phyloP scores from a whole-genome alignment of 2,888 invertebrate species.

The Cloeon dipterum region DNA sequence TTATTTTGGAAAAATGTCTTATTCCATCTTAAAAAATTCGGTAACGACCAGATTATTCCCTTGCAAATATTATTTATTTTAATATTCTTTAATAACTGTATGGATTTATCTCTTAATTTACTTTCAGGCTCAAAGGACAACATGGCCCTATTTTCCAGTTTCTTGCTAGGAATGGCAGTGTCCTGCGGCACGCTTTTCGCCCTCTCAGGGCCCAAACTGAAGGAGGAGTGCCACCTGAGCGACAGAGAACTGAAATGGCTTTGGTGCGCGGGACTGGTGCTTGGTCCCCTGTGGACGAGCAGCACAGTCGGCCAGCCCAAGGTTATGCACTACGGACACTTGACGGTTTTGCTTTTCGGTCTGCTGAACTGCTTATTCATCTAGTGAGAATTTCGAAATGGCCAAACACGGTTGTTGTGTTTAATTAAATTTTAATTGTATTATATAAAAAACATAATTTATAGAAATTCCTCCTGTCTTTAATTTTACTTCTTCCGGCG shows the following conservation, averaged over 20 bases:
- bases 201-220: not conserved
- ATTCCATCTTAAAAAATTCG: too few relatives aligned
- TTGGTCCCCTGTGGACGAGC: not conserved
- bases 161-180: not conserved
- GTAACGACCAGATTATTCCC: too few relatives aligned
- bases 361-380: too few relatives aligned
- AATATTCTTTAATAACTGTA: too few relatives aligned
- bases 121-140: not conserved
- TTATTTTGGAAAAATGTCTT: too few relatives aligned
- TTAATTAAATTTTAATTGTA: not conserved
- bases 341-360: too few relatives aligned
- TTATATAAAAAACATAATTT: not conserved
- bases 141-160: not conserved
- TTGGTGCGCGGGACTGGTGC: not conserved
- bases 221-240: not conserved
- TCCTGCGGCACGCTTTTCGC: not conserved
- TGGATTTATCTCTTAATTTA: too few relatives aligned
- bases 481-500: too few relatives aligned
- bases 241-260: not conserved
- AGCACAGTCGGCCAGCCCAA: not conserved
- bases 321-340: not conserved
- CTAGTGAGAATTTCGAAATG: too few relatives aligned
- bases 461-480: constrained; percentile 1
- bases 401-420: too few relatives aligned
- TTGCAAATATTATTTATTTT: too few relatives aligned